These are phyloP conservation scores for Pimephales promelas DNA, from an alignment of 2,113 vertebrate species.

Conservation along the genomic window DNA sequence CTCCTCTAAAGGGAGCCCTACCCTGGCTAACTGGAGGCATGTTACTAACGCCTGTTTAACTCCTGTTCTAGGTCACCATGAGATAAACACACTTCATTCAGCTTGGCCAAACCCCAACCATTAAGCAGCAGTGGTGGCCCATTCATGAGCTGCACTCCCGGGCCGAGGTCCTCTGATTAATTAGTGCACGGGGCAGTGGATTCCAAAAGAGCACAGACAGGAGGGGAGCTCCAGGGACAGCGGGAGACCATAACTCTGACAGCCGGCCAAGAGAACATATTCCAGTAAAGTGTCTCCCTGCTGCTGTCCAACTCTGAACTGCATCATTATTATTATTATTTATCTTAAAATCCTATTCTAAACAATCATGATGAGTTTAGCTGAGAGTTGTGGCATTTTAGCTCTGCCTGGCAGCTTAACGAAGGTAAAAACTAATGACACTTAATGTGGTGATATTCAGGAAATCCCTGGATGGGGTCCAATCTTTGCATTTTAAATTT, in stretches of 20 bases:
- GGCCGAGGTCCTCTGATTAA: conserved; percentile 71
- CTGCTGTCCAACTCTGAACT: neutral
- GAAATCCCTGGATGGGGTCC: neutral
- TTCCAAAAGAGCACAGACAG: conserved; percentile 61
- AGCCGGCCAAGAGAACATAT: conserved; percentile 26
- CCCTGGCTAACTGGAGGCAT: conserved; percentile 60
- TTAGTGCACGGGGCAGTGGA: conserved; percentile 68
- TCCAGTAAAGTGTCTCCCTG: conserved; percentile 25
- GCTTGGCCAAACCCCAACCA: conserved; percentile 66
- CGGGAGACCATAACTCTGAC: conserved; percentile 25
- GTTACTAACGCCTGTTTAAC: conserved; percentile 77
- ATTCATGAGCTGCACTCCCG: conserved; percentile 64
- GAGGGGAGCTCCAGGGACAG: conserved; percentile 27
- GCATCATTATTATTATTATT: neutral
- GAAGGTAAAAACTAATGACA: neutral
- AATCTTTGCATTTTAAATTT: neutral
- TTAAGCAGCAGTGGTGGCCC: conserved; percentile 65
- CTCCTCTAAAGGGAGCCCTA: conserved; percentile 42
- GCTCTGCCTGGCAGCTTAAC: neutral
- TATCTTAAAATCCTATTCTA: conserved; percentile 15
- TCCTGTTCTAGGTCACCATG: conserved; percentile 78
- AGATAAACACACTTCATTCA: conserved; percentile 78
- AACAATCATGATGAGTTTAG: neutral
- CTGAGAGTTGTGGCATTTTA: neutral
- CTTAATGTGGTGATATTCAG: neutral